Base-by-base conservation (phyloP, 64 coral and sea anemone genomes). In the Montipora capricornis region DNA sequence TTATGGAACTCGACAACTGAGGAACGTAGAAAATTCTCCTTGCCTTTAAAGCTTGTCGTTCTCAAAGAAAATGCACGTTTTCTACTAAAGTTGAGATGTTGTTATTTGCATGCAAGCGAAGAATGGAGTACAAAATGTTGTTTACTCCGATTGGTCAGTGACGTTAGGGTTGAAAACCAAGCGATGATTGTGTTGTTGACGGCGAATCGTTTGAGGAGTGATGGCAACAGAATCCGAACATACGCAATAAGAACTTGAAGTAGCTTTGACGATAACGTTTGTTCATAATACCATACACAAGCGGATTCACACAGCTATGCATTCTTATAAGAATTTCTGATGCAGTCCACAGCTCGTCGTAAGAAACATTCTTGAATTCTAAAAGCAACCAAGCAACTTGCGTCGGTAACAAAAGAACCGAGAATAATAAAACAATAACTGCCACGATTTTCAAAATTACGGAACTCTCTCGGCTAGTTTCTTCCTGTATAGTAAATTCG, bases 271-370 rank as follows among this genome's bases (percentile, higher is more conserved):
- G 87, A 86, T 80, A 96, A 9, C 74, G 75, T 19, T 93, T 82
- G 9, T 92, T 96, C 62, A 90, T 80, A 13, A 93, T 75, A 50
- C 92, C 95, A 68, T 96, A 96, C 7, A 94, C 87, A 29, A 96
- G 37, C 10, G 95, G 95, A 53, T 96, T 96, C 22, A 96, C 74
- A 46, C 95, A 96, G 44, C 87, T 81, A 22, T 94, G 95, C 14
- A 94, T 46, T n/a, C 78, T 81, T 37, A 73, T 87, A 15, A 96
- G 78, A 81, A 94, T 96, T 9, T 87, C 83, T 9, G 92, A 90
- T 6, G 52, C 82, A 5, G 8, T 22, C 16, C 51, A 71, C 4
- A 58, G 14, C 15, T 77, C 67, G 9, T 84, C 10, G 8, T 55
- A 22, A 26, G 73, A 44, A 14, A 49, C 5, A 13, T 46, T 78